A percentile compares a stretch with the other conserved stretches of the same genome.
phyloP scores from a whole-genome alignment of 2,113 vertebrate genomes.

The Sturnira hondurensis region DNA sequence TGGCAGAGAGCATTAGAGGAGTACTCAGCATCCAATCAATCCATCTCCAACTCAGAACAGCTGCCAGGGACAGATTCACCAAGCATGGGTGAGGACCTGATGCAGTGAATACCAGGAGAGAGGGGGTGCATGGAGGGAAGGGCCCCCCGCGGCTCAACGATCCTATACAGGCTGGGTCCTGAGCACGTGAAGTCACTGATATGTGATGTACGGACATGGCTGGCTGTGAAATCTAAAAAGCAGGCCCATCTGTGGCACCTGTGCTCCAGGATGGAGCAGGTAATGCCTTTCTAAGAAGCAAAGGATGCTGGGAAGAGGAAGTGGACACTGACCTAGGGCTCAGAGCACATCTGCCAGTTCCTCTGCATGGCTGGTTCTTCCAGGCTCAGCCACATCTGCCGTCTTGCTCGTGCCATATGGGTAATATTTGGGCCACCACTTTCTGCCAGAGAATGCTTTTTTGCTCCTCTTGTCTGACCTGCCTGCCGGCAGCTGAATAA shows the following conservation, averaged over 20 bases:
- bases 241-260: not conserved
- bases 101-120: not conserved
- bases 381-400: not conserved
- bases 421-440: not conserved
- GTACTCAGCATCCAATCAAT: rapidly evolving
- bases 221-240: not conserved
- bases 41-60: not conserved
- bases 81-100: rapidly evolving
- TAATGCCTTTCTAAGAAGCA: not conserved
- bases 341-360: not conserved
- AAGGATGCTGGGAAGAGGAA: not conserved
- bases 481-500: not conserved
- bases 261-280: not conserved
- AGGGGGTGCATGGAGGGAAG: rapidly evolving
- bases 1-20: not conserved
- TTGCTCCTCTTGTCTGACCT: not conserved
- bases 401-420: not conserved
- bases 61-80: not conserved
- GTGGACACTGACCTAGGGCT: not conserved
- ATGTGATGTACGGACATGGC: rapidly evolving
- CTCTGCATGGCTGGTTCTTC: not conserved
- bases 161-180: not conserved
- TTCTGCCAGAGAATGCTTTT: not conserved
- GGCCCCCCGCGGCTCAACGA: rapidly evolving
- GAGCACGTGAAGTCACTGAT: rapidly evolving